Evolutionary conservation across 2,888 invertebrate genomes (phyloP).

Genomic region (Acanthosepion lycidas): DNA sequence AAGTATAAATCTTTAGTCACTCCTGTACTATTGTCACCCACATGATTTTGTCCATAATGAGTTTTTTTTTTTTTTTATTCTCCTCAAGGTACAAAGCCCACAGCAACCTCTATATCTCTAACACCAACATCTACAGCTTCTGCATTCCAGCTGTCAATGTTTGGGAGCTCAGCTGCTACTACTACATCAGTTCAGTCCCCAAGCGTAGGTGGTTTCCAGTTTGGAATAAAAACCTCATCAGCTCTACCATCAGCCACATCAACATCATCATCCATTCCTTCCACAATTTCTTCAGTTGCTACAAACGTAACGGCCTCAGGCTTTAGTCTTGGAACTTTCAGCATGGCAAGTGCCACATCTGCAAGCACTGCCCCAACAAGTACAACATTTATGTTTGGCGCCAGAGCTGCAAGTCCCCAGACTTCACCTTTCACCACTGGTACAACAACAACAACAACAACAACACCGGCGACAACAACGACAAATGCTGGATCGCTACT

Average conservation of each 20-base stretch:
- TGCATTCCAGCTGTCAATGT: constrained; percentile 25
- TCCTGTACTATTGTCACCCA: neutral
- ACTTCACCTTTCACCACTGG: neutral
- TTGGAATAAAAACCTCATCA: neutral
- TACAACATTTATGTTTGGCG: neutral
- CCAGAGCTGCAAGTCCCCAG: neutral
- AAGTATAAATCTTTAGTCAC: too few relatives aligned
- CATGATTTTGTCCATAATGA: neutral
- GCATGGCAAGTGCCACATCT: neutral
- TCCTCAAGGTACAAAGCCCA: neutral
- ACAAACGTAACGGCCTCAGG: neutral
- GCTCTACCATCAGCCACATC: neutral
- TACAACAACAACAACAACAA: neutral
- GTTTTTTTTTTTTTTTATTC: neutral
- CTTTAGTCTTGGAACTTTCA: neutral
- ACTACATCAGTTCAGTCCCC: neutral
- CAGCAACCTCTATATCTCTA: neutral
- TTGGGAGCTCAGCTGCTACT: constrained; percentile 38
- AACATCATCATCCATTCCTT: constrained; percentile 35
- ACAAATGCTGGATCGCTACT: neutral
- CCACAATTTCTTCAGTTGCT: neutral
- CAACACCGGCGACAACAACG: neutral
- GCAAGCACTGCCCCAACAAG: constrained; percentile 11
- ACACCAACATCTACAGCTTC: neutral
- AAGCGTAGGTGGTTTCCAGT: too few relatives aligned